Base-by-base conservation (phyloP, 2,888 invertebrate species). In the Drosophila phalerata region DNA sequence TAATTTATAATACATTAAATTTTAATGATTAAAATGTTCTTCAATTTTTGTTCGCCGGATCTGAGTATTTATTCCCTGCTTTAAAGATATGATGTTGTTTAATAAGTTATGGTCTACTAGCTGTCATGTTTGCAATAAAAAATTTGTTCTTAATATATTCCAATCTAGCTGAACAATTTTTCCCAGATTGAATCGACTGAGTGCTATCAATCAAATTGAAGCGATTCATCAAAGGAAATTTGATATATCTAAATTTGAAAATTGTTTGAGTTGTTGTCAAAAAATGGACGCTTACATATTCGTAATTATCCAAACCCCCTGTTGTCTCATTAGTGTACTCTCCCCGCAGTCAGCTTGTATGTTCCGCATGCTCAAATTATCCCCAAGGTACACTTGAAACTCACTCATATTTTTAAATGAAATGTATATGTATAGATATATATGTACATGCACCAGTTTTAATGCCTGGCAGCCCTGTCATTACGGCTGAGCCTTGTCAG, bases 401-500 rank as follows among this genome's bases (percentile, higher is more conserved):
- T 25, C 55, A 73, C 53, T 57, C 6, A 28, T 65, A 68, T 68
- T 81, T 70, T 69, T 40, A 65, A 49, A 68, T 63, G 15, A 68
- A 69, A 67, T 67, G 78, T 63, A 17, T 63, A 17, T 28, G 19
- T 55, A 47, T 49, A 45, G n/a, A 22, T 52, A 28, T 61, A 48
- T 40, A 43, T 37, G 11, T 34, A 10, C 56, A 48, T 74, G 42
- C 55, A 66, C 55, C 74, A 70, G 55, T 77, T 85, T 76, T 65
- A 66, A 68, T 73, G 72, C 76, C 83, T 70, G 25, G 43, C 75
- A 65, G 83, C 70, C 55, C 63, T 80, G 84, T 86, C 86, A 85
- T 83, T 83, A 73, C 45, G 69, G 11, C 64, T 48, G 52, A 65
- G 69, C 47, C 67, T 55, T 43, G 42, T 11, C 37, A 57, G 60